Evolutionary conservation across 37 sponge, comb jelly and placozoan genomes (phyloP).

Genomic region (Petrosia ficiformis): DNA sequence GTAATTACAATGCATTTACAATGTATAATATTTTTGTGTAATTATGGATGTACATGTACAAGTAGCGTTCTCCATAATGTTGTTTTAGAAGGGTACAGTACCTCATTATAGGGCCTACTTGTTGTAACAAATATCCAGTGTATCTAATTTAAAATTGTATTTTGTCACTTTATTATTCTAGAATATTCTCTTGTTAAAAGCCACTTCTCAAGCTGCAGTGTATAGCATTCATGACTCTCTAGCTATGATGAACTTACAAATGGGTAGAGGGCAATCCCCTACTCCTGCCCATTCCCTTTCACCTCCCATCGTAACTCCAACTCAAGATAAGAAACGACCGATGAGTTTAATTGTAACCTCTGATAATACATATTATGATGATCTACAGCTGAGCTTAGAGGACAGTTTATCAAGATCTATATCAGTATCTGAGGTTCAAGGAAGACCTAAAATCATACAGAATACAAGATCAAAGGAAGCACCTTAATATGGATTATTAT

Average conservation of each 20-base stretch:
- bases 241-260: conserved; percentile 34
- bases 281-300: neutral
- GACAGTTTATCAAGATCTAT: neutral
- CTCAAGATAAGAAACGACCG: neutral
- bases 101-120: too few relatives aligned
- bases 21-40: neutral
- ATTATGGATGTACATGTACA: too few relatives aligned
- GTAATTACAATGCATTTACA: conserved; percentile 7
- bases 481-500: too few relatives aligned
- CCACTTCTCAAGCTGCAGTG: conserved; percentile 59
- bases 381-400: neutral
- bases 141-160: too few relatives aligned
- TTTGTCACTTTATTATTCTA: conserved; percentile 8
- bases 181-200: conserved; percentile 61
- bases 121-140: too few relatives aligned
- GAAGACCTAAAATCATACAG: neutral
- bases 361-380: neutral
- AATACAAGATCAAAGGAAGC: neutral
- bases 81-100: too few relatives aligned
- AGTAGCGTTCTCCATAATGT: too few relatives aligned
- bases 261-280: neutral
- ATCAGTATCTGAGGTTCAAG: neutral
- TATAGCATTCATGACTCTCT: conserved; percentile 58
- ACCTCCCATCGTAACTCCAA: neutral
- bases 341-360: neutral